These are phyloP conservation scores for Mustela nigripes DNA, from an alignment of 2,113 vertebrate species.

Conservation along the genomic window DNA sequence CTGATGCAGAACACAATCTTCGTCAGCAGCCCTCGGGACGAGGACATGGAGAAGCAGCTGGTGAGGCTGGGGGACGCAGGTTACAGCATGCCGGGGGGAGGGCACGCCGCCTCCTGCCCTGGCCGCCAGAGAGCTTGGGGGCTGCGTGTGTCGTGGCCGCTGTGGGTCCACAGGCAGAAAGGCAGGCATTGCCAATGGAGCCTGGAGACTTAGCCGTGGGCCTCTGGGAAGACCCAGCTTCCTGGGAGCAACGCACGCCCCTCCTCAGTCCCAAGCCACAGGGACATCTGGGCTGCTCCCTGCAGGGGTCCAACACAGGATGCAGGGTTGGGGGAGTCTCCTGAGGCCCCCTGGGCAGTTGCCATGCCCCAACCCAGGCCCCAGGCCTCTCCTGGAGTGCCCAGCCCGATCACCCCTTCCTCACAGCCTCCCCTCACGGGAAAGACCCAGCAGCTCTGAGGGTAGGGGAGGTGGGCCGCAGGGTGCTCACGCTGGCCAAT, in stretches of 20 bases:
- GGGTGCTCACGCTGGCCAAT: fast-evolving
- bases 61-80: slow-evolving; percentile 85
- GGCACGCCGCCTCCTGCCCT: background rate
- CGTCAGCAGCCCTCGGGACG: slow-evolving; percentile 96
- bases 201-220: fast-evolving
- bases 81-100: fast-evolving
- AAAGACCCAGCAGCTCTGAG: background rate
- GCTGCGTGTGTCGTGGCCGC: background rate
- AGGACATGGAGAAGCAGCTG: slow-evolving; percentile 99
- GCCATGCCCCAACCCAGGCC: background rate
- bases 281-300: background rate
- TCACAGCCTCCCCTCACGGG: fast-evolving
- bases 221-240: background rate
- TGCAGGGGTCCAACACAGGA: background rate
- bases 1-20: slow-evolving; percentile 99
- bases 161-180: background rate
- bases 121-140: background rate
- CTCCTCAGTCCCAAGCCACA: background rate
- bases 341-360: background rate
- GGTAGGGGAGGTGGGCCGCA: background rate
- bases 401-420: background rate
- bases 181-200: fast-evolving
- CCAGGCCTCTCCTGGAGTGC: background rate
- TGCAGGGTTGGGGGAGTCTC: background rate
- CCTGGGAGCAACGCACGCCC: fast-evolving